phyloP scores from a whole-genome alignment of 1,140 invertebrate species.

The Drosophila lacteicornis region DNA sequence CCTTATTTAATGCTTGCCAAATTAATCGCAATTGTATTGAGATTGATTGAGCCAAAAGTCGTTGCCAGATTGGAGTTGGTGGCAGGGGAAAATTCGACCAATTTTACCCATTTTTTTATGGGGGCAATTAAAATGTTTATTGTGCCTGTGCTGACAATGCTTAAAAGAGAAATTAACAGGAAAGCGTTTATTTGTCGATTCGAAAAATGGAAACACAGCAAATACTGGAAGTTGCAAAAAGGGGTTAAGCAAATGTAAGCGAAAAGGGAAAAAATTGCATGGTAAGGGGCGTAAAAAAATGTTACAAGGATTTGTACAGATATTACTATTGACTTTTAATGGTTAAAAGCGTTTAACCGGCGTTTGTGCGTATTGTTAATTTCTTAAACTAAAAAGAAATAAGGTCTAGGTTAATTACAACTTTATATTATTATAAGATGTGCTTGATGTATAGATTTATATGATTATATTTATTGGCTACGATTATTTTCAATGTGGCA shows the following conservation, averaged over 20 bases:
- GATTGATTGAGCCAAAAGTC: constrained; percentile 53
- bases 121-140: constrained; percentile 64
- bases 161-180: constrained; percentile 39
- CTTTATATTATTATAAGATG: too few species aligned
- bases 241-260: not conserved
- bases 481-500: not conserved
- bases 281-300: not conserved
- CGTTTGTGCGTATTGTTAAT: not conserved
- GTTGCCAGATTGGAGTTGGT: constrained; percentile 4
- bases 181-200: constrained; percentile 28
- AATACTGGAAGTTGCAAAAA: constrained; percentile 10
- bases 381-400: too few species aligned
- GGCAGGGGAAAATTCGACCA: not conserved
- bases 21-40: constrained; percentile 72
- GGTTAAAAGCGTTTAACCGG: not conserved
- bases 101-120: constrained; percentile 28
- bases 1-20: constrained; percentile 45
- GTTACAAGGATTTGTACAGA: not conserved
- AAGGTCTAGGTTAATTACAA: too few species aligned
- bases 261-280: not conserved
- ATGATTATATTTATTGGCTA: not conserved
- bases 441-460: not conserved
- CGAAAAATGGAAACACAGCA: constrained; percentile 1
- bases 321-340: not conserved
- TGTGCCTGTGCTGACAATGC: constrained; percentile 46